Percentiles rank a stretch among this genome's conserved stretches.
Evolutionary conservation across 2,113 vertebrate genomes (phyloP).

Genomic region (Hippolais icterina): DNA sequence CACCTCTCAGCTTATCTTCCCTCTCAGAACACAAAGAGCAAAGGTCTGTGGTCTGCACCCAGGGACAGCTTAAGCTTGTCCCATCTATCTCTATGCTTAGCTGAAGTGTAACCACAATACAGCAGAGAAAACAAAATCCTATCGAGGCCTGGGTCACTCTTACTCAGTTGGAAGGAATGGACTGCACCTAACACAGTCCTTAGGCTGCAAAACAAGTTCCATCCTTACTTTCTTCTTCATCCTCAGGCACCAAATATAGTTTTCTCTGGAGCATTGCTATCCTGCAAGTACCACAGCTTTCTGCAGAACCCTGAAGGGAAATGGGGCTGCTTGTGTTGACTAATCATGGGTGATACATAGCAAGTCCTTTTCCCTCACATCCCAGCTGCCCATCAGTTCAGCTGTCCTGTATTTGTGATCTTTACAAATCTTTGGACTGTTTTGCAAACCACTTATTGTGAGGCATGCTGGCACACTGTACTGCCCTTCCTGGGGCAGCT

Average conservation of each 20-base stretch:
- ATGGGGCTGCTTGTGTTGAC: neutral
- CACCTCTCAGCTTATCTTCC: neutral
- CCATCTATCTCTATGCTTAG: neutral
- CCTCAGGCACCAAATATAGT: neutral
- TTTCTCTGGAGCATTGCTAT: neutral
- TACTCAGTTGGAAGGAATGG: neutral
- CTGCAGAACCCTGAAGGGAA: neutral
- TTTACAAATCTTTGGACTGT: neutral
- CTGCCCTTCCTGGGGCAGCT: neutral
- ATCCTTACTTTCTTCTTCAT: neutral
- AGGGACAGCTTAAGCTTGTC: neutral
- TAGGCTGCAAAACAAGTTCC: neutral
- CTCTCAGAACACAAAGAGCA: neutral
- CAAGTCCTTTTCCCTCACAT: neutral
- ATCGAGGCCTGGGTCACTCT: neutral
- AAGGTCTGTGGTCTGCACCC: neutral
- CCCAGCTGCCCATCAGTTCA: neutral
- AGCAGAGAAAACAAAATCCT: neutral
- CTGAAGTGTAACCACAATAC: neutral
- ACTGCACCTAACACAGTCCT: neutral
- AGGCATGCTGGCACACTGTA: neutral
- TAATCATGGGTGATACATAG: accelerated
- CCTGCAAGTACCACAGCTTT: neutral
- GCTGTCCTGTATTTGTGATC: neutral
- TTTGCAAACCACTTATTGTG: neutral